These are phyloP conservation scores for Corythaeola cristata DNA, from an alignment of 2,113 vertebrate genomes.

Conservation along the genomic window DNA sequence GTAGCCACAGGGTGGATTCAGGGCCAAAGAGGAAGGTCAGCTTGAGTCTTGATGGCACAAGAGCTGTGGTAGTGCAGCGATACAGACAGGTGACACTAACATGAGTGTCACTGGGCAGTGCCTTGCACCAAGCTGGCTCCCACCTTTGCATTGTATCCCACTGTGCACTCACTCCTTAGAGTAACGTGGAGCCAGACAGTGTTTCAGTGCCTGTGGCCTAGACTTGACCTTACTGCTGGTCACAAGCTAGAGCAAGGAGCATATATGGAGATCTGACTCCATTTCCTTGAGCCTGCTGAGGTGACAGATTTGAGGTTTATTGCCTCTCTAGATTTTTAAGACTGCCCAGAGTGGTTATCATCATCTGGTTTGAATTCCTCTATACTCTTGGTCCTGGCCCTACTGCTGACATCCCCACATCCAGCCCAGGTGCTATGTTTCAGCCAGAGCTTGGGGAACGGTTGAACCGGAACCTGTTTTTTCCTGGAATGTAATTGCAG, in stretches of 20 bases:
- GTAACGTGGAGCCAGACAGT: accelerated
- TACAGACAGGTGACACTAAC: too few species aligned
- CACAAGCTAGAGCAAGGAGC: background rate
- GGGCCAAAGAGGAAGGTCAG: background rate
- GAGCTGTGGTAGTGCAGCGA: accelerated
- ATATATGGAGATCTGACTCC: background rate
- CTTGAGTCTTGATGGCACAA: background rate
- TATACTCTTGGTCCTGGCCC: background rate
- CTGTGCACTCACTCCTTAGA: background rate
- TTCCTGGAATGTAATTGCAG: background rate
- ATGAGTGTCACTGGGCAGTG: background rate
- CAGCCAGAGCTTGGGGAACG: background rate
- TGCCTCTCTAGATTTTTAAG: background rate
- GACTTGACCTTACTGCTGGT: background rate
- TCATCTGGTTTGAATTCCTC: background rate
- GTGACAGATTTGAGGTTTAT: background rate
- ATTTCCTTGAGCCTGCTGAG: background rate
- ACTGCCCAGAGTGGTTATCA: background rate
- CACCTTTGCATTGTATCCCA: background rate
- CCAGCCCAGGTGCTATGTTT: background rate
- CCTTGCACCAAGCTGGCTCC: background rate
- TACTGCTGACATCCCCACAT: background rate
- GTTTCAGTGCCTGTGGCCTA: background rate
- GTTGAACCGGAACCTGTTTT: background rate
- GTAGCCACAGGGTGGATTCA: background rate